Evolutionary conservation across 2,888 invertebrate species (phyloP), one percentile per base, ranked within the genome.

Genomic region (Mallateleia sp.): DNA sequence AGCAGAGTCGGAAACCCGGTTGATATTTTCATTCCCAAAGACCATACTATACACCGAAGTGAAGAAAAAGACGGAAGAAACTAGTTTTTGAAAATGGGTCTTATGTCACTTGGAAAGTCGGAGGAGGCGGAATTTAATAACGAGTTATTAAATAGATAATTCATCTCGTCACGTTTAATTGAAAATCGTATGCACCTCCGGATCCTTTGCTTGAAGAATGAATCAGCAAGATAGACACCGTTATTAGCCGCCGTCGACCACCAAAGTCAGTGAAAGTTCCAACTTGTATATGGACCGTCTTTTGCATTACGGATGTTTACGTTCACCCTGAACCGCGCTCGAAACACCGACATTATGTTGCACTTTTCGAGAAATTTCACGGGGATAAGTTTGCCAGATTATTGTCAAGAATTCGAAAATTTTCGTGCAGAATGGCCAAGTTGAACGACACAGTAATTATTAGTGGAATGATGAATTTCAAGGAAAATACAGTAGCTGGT

Each of bases 211-310:
- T 28, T 20, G 58, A 42, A 50, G 64, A 71, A 72, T 79, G 87
- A 87, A 79, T 79, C 79, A 83, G 75, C 79, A 69, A 54, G 72
- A 75, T 58, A 80, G 82, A 56, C 78, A 82, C 79, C 60, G 83
- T 83, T 83, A 80, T 83, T 79, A 79, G 56, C 28, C 52, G 42
- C 66, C n/a, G 60, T 50, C 62, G 67, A 79, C 69, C 47, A 56
- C 79, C 66, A 58, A 86, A 87, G 87, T 69, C 58, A 80, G 83
- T 87, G 83, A 87, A 87, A 87, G 87, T 87, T 87, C 28, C 52
- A 52, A 67, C 60, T 60, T 60, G 47, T 45, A 45, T 75, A 60
- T 74, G 83, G 79, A 72, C 86, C 78, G 54, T 66, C 67, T 72
- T 81, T 81, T 77, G 77, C 71, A 72, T 54, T 34, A 25, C 74